A percentile compares a stretch with the other conserved stretches of the same genome.
Conservation (phyloP, 2,797 vertebrate species). For the Acipenser transmontanus region DNA sequence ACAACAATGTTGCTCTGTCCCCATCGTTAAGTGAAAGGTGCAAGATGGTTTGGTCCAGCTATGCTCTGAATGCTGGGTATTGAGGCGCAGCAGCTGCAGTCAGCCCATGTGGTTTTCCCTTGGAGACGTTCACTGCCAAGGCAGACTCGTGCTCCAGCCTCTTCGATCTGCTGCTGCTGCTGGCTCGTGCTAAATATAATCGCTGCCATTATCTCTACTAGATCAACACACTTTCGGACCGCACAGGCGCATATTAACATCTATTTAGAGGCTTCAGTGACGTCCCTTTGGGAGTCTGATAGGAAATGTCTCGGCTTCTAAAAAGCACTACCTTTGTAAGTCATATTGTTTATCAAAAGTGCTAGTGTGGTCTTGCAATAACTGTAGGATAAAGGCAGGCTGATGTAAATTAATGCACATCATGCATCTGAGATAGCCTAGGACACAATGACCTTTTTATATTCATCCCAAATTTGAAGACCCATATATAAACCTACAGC, state of each 20-base stretch:
- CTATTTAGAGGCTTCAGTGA: neutral
- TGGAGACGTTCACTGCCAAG: neutral
- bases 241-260: neutral
- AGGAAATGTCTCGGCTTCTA: too few relatives aligned
- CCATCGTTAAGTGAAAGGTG: neutral
- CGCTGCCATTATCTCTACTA: neutral
- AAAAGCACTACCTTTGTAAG: too few relatives aligned
- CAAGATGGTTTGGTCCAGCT: neutral
- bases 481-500: too few relatives aligned
- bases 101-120: neutral
- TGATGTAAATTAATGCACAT: too few relatives aligned
- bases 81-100: neutral
- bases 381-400: too few relatives aligned
- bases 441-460: too few relatives aligned
- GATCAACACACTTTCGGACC: neutral
- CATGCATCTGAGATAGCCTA: too few relatives aligned
- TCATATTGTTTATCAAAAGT: too few relatives aligned
- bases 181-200: neutral
- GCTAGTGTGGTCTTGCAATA: too few relatives aligned
- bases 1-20: neutral
- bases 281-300: neutral
- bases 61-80: slow-evolving; percentile 3
- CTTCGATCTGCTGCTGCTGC: neutral
- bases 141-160: neutral
- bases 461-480: too few relatives aligned